phyloP scores from a whole-genome alignment of 2,797 vertebrate species.

The Danio albolineatus region DNA sequence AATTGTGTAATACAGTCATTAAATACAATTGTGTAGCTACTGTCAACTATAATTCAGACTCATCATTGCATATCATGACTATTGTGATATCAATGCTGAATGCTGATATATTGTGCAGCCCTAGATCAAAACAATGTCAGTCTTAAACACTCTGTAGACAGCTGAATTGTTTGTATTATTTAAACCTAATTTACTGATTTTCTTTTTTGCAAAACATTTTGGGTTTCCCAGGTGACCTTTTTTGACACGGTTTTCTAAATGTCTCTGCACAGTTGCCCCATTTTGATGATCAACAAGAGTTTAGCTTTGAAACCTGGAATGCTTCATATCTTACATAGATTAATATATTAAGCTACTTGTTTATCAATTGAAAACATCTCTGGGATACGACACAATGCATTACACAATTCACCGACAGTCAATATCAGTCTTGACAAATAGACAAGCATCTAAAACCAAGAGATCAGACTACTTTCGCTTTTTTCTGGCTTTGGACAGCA shows the following conservation, averaged over 20 bases:
- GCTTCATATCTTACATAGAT: neutral
- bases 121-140: too few species aligned
- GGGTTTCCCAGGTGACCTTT: too few species aligned
- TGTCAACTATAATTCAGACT: too few species aligned
- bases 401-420: neutral
- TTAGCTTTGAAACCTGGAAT: neutral
- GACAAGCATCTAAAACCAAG: slow-evolving; percentile 40
- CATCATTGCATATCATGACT: too few species aligned
- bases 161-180: too few species aligned
- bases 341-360: neutral
- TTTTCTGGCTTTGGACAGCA: slow-evolving; percentile 25
- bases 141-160: too few species aligned
- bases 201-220: too few species aligned
- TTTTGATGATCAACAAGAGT: neutral
- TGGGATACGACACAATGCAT: slow-evolving; percentile 39
- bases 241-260: neutral
- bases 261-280: neutral
- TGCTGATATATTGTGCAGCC: too few species aligned
- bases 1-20: too few species aligned
- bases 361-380: neutral
- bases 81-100: too few species aligned
- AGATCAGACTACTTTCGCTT: slow-evolving; percentile 21
- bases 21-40: too few species aligned
- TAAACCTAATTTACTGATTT: too few species aligned
- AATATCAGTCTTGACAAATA: neutral